These are phyloP conservation scores for Charanyca ferruginea DNA, from an alignment of 2,888 invertebrate species.

Conservation along the genomic window DNA sequence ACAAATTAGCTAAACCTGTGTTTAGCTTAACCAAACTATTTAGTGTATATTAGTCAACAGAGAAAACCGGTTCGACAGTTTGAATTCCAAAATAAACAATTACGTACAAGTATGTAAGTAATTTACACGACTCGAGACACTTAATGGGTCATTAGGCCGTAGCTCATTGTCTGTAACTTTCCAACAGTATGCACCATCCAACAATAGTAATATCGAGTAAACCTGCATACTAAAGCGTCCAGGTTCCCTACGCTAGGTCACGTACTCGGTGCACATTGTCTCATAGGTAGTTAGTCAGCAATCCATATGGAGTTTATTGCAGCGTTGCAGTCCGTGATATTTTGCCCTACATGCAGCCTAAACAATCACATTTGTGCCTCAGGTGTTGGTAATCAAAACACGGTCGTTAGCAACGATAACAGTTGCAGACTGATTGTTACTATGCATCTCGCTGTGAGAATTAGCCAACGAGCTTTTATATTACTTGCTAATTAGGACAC, in stretches of 20 bases:
- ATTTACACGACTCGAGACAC: conserved; percentile 54
- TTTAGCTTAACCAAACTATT: conserved; percentile 25
- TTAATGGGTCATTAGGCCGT: conserved; percentile 71
- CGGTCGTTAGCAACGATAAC: conserved; percentile 69
- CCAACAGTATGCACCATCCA: conserved; percentile 56
- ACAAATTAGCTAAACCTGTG: conserved; percentile 24
- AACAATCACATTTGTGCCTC: conserved; percentile 76
- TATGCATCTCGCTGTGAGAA: conserved; percentile 53
- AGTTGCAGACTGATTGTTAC: conserved; percentile 63
- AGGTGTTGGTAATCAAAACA: conserved; percentile 81
- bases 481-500: conserved; percentile 23
- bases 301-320: conserved; percentile 64
- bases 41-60: conserved; percentile 22
- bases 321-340: conserved; percentile 78
- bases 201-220: conserved; percentile 53
- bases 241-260: conserved; percentile 67
- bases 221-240: conserved; percentile 42
- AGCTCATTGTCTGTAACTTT: conserved; percentile 71
- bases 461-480: conserved; percentile 42
- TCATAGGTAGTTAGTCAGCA: conserved; percentile 64
- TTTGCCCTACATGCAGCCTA: conserved; percentile 66
- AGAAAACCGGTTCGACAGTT: conserved; percentile 34
- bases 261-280: conserved; percentile 64
- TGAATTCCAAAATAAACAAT: conserved; percentile 53
- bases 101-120: conserved; percentile 42